Base-by-base conservation (phyloP, 2,888 invertebrate species). In the Lycophotia porphyrea region DNA sequence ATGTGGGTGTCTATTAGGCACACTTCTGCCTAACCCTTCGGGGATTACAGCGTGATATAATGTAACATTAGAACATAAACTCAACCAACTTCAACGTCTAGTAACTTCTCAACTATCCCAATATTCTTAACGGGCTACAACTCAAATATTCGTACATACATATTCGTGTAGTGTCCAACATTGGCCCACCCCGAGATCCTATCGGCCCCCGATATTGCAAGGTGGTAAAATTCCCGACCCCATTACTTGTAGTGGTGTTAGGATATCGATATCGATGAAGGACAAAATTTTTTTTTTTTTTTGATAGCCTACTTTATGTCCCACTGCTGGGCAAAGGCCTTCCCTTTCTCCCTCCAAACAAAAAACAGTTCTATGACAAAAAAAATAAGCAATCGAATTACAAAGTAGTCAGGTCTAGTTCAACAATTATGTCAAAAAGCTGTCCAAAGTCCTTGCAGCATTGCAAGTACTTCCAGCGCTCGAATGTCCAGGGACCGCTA, bases 161-260 rank as follows among this genome's bases (percentile, higher is more conserved):
- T 74, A 84, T 76, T 81, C 79, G 77, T 74, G 72, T 74, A 71
- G 82, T 84, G 88, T 86, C 87, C 85, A 61, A 84, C 85, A 84
- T 72, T 81, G 84, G 74, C 76, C 74, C 70, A 67, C 84, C 83
- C 80, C 81, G 80, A 88, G 85, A 85, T 84, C 78, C 85, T 88
- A 91, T 93, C 91, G 91, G 91, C 92, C 92, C 91, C 89, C 92
- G 85, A 94, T 95, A 95, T 93, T 94, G 95, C 94, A 94, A 94
- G 93, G 93, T 95, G 93, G 93, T 92, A 91, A 93, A 93, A 93
- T 93, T 92, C 91, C 91, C 92, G 90, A 90, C 90, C 92, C 91
- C 88, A 91, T 91, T 90, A 89, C 80, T 64, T 55, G 5, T 90
- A 93, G 93, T 84, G 92, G 86, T 86, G 92, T 77, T 64, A 69